Evolutionary conservation across 1,140 invertebrate species (phyloP).

Genomic region (Drosophila mauritiana): DNA sequence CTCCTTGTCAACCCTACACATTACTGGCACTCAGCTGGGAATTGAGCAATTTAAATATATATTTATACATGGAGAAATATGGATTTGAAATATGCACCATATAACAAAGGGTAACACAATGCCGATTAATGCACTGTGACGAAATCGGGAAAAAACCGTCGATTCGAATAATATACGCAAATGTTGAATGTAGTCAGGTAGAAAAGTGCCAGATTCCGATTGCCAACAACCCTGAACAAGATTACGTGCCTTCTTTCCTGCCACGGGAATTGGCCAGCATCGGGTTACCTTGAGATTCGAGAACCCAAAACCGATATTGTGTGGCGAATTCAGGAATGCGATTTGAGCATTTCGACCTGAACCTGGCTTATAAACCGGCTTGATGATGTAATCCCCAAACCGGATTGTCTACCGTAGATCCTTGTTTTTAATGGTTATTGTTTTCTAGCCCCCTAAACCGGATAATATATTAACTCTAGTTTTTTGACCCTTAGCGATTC

Average conservation of each 20-base stretch:
- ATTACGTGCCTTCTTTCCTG: conserved; percentile 42
- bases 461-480: conserved; percentile 6
- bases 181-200: conserved; percentile 48
- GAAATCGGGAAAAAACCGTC: conserved; percentile 40
- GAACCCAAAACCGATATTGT: conserved; percentile 32
- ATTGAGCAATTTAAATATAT: conserved; percentile 25
- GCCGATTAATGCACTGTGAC: conserved; percentile 72
- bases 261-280: conserved; percentile 21
- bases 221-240: conserved; percentile 42
- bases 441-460: conserved; percentile 6
- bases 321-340: conserved; percentile 40
- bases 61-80: conserved; percentile 14
- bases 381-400: conserved; percentile 19
- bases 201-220: conserved; percentile 35
- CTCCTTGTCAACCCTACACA: background rate
- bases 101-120: conserved; percentile 33
- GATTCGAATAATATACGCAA: conserved; percentile 39
- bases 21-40: background rate
- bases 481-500: background rate
- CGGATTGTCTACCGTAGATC: conserved; percentile 23
- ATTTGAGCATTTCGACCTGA: conserved; percentile 29
- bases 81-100: conserved; percentile 23
- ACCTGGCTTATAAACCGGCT: conserved; percentile 12
- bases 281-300: conserved; percentile 46
- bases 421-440: conserved; percentile 17